These are phyloP conservation scores for Esperia sulphurella DNA, from an alignment of 2,888 invertebrate species.

Conservation along the genomic window DNA sequence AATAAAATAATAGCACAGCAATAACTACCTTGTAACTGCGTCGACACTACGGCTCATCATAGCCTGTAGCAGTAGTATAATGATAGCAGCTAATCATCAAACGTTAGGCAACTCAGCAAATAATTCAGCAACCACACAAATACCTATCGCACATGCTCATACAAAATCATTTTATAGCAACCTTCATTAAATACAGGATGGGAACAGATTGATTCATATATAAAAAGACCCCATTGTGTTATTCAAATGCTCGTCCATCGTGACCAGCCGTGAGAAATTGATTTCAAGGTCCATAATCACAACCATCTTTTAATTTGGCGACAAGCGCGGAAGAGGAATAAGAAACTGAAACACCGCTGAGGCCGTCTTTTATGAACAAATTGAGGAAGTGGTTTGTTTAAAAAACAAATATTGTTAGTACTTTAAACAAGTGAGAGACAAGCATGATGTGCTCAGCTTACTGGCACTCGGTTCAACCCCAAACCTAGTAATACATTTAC, in stretches of 20 bases:
- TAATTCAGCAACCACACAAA: background rate
- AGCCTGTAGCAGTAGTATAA: no score
- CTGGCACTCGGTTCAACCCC: background rate
- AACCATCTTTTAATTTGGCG: conserved; percentile 13
- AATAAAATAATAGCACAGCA: no score
- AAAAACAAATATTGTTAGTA: no score
- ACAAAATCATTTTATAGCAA: background rate
- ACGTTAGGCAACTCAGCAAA: no score
- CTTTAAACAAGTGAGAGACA: no score
- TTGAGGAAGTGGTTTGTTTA: conserved; percentile 11
- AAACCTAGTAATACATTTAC: conserved; percentile 6
- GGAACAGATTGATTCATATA: conserved; percentile 24
- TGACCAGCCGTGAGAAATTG: conserved; percentile 38
- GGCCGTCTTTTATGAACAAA: conserved; percentile 13
- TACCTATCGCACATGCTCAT: background rate
- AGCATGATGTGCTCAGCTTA: background rate
- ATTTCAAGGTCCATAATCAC: conserved; percentile 30
- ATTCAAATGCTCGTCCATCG: conserved; percentile 25
- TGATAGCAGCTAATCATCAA: no score
- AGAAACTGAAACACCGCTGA: conserved; percentile 19
- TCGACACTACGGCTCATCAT: no score
- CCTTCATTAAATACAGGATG: conserved; percentile 9
- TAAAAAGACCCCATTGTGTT: conserved; percentile 25
- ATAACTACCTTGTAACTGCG: no score
- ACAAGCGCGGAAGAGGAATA: conserved; percentile 7